Evolutionary conservation across 2,797 vertebrate species (phyloP), one percentile per base, ranked within the genome.

Genomic region (Sebastes hubbsi): DNA sequence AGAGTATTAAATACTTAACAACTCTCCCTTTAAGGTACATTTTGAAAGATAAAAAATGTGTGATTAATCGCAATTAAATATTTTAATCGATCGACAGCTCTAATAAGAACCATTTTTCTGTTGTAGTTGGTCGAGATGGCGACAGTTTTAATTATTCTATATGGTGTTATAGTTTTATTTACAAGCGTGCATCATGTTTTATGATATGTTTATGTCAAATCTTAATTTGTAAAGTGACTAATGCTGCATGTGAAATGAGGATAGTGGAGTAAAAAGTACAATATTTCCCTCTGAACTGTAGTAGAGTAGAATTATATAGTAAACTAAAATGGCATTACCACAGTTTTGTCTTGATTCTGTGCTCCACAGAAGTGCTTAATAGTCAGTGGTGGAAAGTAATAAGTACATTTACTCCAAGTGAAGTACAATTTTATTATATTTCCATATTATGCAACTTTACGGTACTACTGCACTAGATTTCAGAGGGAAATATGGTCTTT

Each of bases 51-150:
- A 18, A 16, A 46, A 18, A 18, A 46, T 46, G 6, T 18, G 16
- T 18, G 1, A 46, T 16, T 16, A 16, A 46, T 46, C 42, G 0
- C 6, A 0, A 46, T 46, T 18, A 0, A 46, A 46, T 18, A 46
- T 18, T 18, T 46, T 8, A 18, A 46, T 46, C 16, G 6, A 46
- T 18, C 6, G 42, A 46, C 42, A 46, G 16, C 14, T 16, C 42
- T 42, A 18, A 46, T 46, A 18, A 65, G 5, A 6, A 42, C 0
- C 0, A 25, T 42, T 42, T 42, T 46, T 8, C 20, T n/a, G 30
- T 34, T n/a, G 59, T 61, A 32, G 59, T 61, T 61, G 30, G 60
- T 12, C 20, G 14, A 34, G 6, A 6, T 0, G 6, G 30, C 4
- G 30, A 12, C 6, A 34, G 6, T 62, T 34, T 29, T 8, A 59